phyloP scores from a whole-genome alignment of 1,140 invertebrate species.

The Akabosia matsudoensis region DNA sequence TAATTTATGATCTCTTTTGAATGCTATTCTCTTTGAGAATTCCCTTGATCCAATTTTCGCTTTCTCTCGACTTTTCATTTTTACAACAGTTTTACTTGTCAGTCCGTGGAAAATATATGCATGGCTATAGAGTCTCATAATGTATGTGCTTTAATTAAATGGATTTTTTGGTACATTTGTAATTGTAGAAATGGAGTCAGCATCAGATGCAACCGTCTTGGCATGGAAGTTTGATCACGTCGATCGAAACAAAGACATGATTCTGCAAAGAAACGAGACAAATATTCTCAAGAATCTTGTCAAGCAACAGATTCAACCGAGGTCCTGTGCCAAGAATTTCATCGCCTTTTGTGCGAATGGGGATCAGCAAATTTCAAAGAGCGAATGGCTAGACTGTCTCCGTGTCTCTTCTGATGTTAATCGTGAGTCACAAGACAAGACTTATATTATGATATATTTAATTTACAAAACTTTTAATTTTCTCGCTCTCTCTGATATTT shows the following conservation, averaged over 20 bases:
- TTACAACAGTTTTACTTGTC: not conserved
- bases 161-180: too few relatives aligned
- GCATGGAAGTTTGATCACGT: conserved; percentile 84
- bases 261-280: conserved; percentile 74
- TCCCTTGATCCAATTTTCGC: not conserved
- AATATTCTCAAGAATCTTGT: conserved; percentile 72
- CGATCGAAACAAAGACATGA: conserved; percentile 71
- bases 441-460: not conserved
- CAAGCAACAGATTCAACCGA: conserved; percentile 79
- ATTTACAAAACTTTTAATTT: not conserved
- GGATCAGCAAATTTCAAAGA: conserved; percentile 68
- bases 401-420: conserved; percentile 62
- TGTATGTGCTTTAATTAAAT: too few relatives aligned
- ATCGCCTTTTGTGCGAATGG: conserved; percentile 76
- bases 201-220: conserved; percentile 55
- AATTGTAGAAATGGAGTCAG: conserved; percentile 32
- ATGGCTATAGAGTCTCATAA: too few relatives aligned
- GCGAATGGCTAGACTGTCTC: conserved; percentile 79
- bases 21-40: not conserved
- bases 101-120: not conserved
- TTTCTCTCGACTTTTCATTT: not conserved
- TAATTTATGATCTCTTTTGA: not conserved
- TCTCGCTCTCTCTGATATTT: not conserved
- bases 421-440: conserved; percentile 42
- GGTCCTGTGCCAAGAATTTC: conserved; percentile 83